Conservation (phyloP, 2,888 invertebrate species). For the Anarsia innoxiella region DNA sequence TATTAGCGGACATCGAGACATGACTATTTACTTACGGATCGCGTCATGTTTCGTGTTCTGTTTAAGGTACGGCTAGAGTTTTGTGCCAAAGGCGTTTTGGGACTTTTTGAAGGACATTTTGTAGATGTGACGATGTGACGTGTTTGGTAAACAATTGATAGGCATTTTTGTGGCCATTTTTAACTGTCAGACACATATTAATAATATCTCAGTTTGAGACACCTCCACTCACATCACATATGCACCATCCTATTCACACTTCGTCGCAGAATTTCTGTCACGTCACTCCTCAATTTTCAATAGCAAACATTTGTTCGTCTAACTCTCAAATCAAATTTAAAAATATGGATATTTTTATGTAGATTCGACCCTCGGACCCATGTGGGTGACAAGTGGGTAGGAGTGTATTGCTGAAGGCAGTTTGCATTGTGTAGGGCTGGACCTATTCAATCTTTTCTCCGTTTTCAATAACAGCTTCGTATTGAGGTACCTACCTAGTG, state of each 20-base stretch:
- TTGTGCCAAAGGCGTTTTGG: slow-evolving; percentile 37
- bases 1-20: slow-evolving; percentile 66
- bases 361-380: slow-evolving; percentile 54
- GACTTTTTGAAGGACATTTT: slow-evolving; percentile 17
- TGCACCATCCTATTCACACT: slow-evolving; percentile 19
- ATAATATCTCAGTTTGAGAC: too few relatives aligned
- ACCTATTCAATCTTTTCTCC: slow-evolving; percentile 40
- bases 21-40: slow-evolving; percentile 65
- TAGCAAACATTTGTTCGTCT: slow-evolving; percentile 68
- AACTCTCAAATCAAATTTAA: slow-evolving; percentile 71
- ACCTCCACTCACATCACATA: too few relatives aligned
- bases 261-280: slow-evolving; percentile 61
- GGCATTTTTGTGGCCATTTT: too few relatives aligned
- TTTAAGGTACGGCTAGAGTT: slow-evolving; percentile 23
- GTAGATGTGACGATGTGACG: too few relatives aligned
- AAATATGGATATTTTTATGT: slow-evolving; percentile 69
- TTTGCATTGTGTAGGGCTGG: slow-evolving; percentile 36
- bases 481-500: neutral
- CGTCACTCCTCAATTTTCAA: slow-evolving; percentile 70
- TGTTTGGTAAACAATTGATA: too few relatives aligned
- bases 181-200: too few relatives aligned
- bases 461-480: slow-evolving; percentile 17
- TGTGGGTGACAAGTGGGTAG: slow-evolving; percentile 59
- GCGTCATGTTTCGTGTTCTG: slow-evolving; percentile 31
- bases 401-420: slow-evolving; percentile 39